Percentiles rank a stretch among this genome's conserved stretches.
These are phyloP conservation scores for Cynopterus brachyotis DNA, from an alignment of 2,113 vertebrate genomes.

Conservation along the genomic window DNA sequence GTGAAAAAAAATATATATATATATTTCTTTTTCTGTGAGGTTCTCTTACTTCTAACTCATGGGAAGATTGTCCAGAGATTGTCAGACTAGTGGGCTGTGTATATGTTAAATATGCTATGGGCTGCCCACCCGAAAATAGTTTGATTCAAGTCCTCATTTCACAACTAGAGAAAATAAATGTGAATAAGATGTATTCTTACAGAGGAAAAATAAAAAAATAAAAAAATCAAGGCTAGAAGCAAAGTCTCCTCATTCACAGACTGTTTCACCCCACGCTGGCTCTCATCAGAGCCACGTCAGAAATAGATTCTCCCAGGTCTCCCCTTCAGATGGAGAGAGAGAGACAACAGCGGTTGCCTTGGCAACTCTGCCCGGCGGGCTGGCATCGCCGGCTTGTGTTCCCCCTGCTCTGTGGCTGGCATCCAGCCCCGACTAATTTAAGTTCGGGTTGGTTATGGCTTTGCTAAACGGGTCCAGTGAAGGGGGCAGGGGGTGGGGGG, in stretches of 20 bases:
- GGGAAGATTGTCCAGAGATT: background rate
- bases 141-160: background rate
- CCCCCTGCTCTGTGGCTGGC: constrained; percentile 3
- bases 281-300: background rate
- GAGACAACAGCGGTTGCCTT: constrained; percentile 50
- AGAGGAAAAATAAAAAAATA: background rate
- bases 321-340: background rate
- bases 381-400: background rate
- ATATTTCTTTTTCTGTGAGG: background rate
- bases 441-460: background rate
- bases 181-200: background rate
- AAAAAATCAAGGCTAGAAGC: background rate
- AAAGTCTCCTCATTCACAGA: background rate
- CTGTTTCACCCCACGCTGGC: background rate
- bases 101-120: background rate
- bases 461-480: background rate
- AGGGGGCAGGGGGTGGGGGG: background rate
- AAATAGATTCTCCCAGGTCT: background rate
- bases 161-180: background rate
- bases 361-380: constrained; percentile 54
- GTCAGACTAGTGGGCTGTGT: background rate
- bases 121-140: background rate
- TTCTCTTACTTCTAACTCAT: background rate
- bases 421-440: constrained; percentile 28
- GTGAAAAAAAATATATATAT: background rate